Conservation (phyloP, 2,113 vertebrate species). For the Labeo catla region DNA sequence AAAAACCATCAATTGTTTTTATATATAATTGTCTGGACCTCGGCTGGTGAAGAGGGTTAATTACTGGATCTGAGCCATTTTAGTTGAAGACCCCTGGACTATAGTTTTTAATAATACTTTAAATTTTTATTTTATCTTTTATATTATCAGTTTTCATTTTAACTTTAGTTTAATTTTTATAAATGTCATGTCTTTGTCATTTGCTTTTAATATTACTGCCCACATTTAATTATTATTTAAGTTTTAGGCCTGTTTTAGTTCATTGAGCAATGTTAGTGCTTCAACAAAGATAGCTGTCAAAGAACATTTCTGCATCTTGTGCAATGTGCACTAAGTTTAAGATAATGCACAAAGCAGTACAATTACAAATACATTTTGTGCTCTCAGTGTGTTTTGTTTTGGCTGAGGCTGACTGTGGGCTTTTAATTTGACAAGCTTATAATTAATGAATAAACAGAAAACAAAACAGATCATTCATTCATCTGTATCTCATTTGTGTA, state of each 20-base stretch:
- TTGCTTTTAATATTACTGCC: not conserved
- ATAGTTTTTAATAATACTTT: no score
- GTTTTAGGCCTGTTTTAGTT: not conserved
- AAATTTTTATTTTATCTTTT: not conserved
- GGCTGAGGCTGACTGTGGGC: not conserved
- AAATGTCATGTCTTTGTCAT: not conserved
- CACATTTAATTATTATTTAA: not conserved
- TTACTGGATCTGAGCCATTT: no score
- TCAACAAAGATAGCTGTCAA: not conserved
- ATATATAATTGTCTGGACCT: no score
- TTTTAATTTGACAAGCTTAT: constrained; percentile 7
- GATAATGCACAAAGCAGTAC: not conserved
- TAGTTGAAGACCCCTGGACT: no score
- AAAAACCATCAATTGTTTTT: no score
- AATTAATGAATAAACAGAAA: not conserved
- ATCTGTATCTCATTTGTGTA: not conserved
- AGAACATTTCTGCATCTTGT: not conserved
- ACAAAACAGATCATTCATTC: not conserved
- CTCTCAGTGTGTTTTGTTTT: not conserved
- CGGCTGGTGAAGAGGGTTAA: no score
- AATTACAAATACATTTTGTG: not conserved
- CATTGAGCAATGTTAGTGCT: not conserved
- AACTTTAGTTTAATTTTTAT: not conserved
- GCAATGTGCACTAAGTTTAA: not conserved
- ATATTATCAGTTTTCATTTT: not conserved